These are phyloP conservation scores for Keiferia lycopersicella DNA, from an alignment of 2,888 invertebrate genomes.

Conservation along the genomic window DNA sequence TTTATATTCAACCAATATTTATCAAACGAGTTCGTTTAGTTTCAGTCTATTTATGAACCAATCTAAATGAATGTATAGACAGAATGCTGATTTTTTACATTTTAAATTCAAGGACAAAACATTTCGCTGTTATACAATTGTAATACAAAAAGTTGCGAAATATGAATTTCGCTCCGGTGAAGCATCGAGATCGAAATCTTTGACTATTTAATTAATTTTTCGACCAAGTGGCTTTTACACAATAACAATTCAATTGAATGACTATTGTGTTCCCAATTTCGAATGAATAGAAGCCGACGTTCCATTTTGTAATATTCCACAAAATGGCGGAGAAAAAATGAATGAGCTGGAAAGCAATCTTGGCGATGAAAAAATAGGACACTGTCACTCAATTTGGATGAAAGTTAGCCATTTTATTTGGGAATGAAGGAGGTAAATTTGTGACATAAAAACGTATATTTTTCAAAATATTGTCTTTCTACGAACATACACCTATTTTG, in stretches of 20 bases:
- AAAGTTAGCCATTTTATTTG: too few relatives aligned
- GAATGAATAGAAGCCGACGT: constrained; percentile 1
- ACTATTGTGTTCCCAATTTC: constrained; percentile 15
- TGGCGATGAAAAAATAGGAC: constrained; percentile 24
- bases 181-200: not conserved
- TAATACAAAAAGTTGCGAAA: not conserved
- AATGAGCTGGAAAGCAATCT: constrained; percentile 53
- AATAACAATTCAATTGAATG: constrained; percentile 14
- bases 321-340: constrained; percentile 11
- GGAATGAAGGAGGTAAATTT: too few relatives aligned
- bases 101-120: not conserved
- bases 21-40: too few relatives aligned
- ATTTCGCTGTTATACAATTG: not conserved
- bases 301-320: constrained; percentile 18
- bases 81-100: not conserved
- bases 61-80: too few relatives aligned
- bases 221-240: constrained; percentile 1
- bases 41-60: too few relatives aligned
- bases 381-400: not conserved
- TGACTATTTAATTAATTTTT: constrained; percentile 18
- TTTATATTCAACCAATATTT: too few relatives aligned
- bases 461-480: too few relatives aligned
- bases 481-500: too few relatives aligned
- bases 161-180: not conserved
- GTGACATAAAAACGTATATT: too few relatives aligned